phyloP scores from a whole-genome alignment of 2,113 vertebrate genomes.

The Microcebus ravelobensis region DNA sequence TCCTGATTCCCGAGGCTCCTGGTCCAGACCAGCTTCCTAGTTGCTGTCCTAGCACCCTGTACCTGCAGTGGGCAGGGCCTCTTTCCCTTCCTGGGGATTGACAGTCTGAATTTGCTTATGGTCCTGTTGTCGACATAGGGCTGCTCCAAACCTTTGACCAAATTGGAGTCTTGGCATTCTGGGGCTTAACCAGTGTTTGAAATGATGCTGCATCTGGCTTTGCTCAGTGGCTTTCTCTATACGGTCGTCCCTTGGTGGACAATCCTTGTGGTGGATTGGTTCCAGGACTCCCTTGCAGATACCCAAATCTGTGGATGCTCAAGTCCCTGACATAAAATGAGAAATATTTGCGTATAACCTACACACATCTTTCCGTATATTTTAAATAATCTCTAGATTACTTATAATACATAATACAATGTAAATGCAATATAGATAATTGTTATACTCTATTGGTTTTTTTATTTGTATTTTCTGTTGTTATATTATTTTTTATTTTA shows the following conservation, averaged over 20 bases:
- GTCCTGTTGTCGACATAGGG: neutral
- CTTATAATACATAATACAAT: neutral
- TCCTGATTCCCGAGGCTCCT: neutral
- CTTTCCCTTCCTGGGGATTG: neutral
- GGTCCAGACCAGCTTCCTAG: neutral
- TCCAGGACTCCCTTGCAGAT: neutral
- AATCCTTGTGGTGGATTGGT: neutral
- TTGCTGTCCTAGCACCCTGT: neutral
- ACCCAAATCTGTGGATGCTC: neutral
- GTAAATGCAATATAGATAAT: neutral
- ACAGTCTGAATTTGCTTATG: neutral
- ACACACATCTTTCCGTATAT: neutral
- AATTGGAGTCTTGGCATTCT: neutral
- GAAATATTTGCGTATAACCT: neutral
- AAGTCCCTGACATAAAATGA: neutral
- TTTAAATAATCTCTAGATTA: neutral
- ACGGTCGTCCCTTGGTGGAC: neutral
- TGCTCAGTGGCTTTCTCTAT: neutral
- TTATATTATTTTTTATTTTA: neutral
- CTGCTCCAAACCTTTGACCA: neutral
- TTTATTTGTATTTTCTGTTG: neutral
- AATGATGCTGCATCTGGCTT: neutral
- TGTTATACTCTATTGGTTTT: neutral
- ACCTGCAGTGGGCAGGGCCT: accelerated
- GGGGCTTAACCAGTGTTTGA: neutral